Evolutionary conservation across 2,113 vertebrate species (phyloP).

Genomic region (Pomatostomus ruficeps): DNA sequence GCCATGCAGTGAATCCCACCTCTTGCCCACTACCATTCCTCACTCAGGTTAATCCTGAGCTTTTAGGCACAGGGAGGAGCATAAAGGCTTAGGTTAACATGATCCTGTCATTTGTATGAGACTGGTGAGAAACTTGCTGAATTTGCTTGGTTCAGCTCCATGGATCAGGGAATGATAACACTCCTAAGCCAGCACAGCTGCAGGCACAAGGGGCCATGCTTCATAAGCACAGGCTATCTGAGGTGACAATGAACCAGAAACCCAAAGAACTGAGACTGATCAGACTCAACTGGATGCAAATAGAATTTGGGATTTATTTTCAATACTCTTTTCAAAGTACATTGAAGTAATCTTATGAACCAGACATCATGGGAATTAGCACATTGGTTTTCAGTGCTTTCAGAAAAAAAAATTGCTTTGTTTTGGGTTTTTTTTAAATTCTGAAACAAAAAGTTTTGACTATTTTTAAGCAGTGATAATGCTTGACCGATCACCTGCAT

Average conservation of each 20-base stretch:
- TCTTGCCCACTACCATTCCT: neutral
- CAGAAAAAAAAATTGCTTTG: neutral
- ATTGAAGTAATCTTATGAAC: neutral
- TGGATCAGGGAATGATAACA: neutral
- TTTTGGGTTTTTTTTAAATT: neutral
- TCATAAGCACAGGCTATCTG: neutral
- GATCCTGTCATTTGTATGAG: neutral
- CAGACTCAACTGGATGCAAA: neutral
- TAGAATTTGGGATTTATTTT: neutral
- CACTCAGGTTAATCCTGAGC: neutral
- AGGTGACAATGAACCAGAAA: neutral
- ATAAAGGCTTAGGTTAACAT: neutral
- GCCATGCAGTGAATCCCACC: neutral
- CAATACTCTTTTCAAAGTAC: neutral
- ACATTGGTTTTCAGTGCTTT: neutral
- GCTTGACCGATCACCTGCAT: slow-evolving; percentile 33
- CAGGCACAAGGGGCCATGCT: neutral
- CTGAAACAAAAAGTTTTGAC: neutral
- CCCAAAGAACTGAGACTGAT: neutral
- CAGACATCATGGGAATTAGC: neutral
- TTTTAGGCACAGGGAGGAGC: neutral
- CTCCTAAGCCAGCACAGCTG: neutral
- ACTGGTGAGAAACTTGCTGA: neutral
- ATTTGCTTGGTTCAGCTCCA: neutral
- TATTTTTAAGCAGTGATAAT: neutral